Conservation (phyloP, 2,888 invertebrate genomes). For the Mellilla xanthometata region DNA sequence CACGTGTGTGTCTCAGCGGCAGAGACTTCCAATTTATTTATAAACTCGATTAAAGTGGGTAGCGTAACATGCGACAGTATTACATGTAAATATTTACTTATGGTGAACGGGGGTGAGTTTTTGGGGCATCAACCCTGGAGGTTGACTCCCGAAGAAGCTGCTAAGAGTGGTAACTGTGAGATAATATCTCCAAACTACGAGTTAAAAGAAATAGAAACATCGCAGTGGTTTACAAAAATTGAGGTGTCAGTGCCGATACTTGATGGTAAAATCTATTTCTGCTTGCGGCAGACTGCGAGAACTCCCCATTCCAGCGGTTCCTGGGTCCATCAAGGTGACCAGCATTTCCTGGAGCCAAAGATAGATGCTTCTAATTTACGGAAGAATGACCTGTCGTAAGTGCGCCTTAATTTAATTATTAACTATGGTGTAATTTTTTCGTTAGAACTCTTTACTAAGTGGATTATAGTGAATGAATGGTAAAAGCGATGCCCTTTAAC, state of each 20-base stretch:
- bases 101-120: constrained; percentile 63
- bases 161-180: constrained; percentile 60
- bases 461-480: constrained; percentile 5
- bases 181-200: constrained; percentile 64
- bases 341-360: constrained; percentile 61
- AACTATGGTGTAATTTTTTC: not conserved
- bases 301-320: constrained; percentile 53
- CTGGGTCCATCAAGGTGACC: constrained; percentile 80
- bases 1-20: constrained; percentile 47
- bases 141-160: constrained; percentile 56
- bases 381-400: constrained; percentile 32
- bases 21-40: constrained; percentile 46
- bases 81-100: constrained; percentile 76
- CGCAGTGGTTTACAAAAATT: constrained; percentile 50
- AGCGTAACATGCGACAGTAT: constrained; percentile 49
- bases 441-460: not conserved
- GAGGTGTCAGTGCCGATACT: constrained; percentile 53
- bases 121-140: constrained; percentile 71
- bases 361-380: constrained; percentile 31
- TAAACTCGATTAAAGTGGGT: constrained; percentile 54
- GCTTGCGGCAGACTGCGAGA: constrained; percentile 50
- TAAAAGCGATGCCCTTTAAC: constrained; percentile 1
- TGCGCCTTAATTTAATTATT: constrained; percentile 26
- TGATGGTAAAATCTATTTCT: constrained; percentile 60
- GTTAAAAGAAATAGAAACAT: constrained; percentile 57